A percentile compares a stretch with the other conserved stretches of the same genome.
Conservation (phyloP, 2,888 invertebrate genomes). For the Poecilobothrus nobilitatus region DNA sequence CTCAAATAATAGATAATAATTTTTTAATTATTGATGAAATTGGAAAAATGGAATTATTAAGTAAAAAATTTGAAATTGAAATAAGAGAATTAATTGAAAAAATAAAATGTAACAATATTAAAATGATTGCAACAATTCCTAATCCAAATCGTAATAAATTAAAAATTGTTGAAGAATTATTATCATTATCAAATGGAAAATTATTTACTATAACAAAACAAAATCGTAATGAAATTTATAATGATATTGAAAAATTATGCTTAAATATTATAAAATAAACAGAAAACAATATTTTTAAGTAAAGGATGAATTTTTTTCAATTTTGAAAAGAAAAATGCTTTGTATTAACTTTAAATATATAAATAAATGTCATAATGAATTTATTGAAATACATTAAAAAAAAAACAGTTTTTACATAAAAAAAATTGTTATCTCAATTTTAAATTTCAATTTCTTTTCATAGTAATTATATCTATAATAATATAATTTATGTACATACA, state of each 20-base stretch:
- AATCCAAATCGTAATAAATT: constrained; percentile 23
- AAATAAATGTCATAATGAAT: neutral
- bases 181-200: constrained; percentile 25
- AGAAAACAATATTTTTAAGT: neutral
- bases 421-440: too few species aligned
- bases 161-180: constrained; percentile 29
- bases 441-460: neutral
- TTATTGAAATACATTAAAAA: too few species aligned
- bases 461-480: neutral
- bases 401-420: too few species aligned
- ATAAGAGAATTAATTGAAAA: constrained; percentile 24
- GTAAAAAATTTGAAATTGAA: constrained; percentile 30
- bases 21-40: constrained; percentile 37
- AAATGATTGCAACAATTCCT: constrained; percentile 35
- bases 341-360: neutral
- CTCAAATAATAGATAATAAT: neutral
- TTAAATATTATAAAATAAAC: neutral
- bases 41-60: constrained; percentile 40
- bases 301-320: neutral
- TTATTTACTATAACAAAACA: constrained; percentile 30
- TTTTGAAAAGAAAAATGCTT: neutral
- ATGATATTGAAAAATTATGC: constrained; percentile 23
- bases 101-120: constrained; percentile 11
- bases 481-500: neutral
- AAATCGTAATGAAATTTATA: constrained; percentile 31